phyloP scores from a whole-genome alignment of 2,888 invertebrate genomes.

The Ashinkailepas kermadecensis region DNA sequence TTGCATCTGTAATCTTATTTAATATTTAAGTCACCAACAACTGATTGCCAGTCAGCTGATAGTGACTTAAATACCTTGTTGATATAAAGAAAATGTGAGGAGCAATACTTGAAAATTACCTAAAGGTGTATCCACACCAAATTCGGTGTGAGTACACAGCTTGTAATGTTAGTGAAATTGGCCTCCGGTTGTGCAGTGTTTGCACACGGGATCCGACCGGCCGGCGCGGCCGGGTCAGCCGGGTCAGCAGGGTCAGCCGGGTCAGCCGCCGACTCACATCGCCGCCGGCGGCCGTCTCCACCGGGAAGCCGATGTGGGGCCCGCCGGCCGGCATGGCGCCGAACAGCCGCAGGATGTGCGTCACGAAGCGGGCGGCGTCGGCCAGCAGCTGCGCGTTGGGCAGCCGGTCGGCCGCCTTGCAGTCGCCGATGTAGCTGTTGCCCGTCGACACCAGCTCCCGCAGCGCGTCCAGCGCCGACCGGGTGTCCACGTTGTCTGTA shows the following conservation, averaged over 20 bases:
- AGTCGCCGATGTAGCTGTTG: conserved; percentile 72
- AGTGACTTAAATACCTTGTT: no score
- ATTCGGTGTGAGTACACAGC: no score
- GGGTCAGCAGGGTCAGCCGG: not conserved
- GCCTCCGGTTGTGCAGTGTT: no score
- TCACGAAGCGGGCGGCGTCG: conserved; percentile 71
- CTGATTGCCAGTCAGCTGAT: no score
- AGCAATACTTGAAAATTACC: no score
- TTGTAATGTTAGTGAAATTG: no score
- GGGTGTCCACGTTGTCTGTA: conserved; percentile 76
- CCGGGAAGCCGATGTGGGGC: conserved; percentile 32
- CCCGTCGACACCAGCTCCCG: conserved; percentile 75
- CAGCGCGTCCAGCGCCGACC: conserved; percentile 70
- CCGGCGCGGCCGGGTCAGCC: no score
- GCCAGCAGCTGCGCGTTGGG: conserved; percentile 62
- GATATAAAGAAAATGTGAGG: no score
- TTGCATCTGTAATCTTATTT: no score
- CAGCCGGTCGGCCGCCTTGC: conserved; percentile 36
- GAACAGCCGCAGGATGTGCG: conserved; percentile 56
- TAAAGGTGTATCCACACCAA: no score
- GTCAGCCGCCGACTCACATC: conserved; percentile 1
- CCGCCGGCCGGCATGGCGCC: conserved; percentile 41
- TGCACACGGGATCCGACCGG: no score
- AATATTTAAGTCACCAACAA: no score
- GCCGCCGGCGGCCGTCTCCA: not conserved